Base-by-base conservation (phyloP, 2,797 vertebrate genomes). In the Coregonus suidteri region DNA sequence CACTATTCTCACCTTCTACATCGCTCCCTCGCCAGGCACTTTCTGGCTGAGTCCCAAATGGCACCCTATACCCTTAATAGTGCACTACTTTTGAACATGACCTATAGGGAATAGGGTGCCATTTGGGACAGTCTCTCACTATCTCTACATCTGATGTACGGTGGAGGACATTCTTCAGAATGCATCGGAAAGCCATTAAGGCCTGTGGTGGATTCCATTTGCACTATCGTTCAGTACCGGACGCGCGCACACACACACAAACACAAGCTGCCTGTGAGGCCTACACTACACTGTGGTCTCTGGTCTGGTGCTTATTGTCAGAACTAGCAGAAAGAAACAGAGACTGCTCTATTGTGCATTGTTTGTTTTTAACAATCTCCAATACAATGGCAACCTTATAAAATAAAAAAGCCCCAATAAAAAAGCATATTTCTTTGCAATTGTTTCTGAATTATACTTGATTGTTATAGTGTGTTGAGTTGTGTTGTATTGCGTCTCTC, bases 331-430 rank as follows among this genome's bases (percentile, higher is more conserved):
- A 47, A 47, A 81, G 9, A 75, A 75, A 53, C 77, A 83, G 74
- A 84, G 71, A 78, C 85, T 80, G 77, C 73, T 81, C 89, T 89
- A 47, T 84, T 90, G 89, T 89, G 78, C 81, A 87, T 91, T 89
- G 86, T 90, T 91, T 89, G 75, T 83, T 87, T 85, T 72, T 77
- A 83, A 90, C 83, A 87, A 86, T 79, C 68, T 15, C 76, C 74
- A 52, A 78, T 77, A 84, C 54, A 88, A 85, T 76, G 75, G 78
- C 72, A 83, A 74, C 80, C 62, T 75, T 77, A 78, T 86, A 84
- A 84, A 88, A 81, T 52, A 71, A 79, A 79, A 84, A 47, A 47
- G 1, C 9, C 41, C 41, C 9, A 47, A 47, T 47, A 82, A 87
- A 88, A 82, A 67, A 31, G 47, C 51, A 77, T 52, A 79, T 83